Conservation (phyloP, 2,888 invertebrate species). For the Loripinus fragilis region DNA sequence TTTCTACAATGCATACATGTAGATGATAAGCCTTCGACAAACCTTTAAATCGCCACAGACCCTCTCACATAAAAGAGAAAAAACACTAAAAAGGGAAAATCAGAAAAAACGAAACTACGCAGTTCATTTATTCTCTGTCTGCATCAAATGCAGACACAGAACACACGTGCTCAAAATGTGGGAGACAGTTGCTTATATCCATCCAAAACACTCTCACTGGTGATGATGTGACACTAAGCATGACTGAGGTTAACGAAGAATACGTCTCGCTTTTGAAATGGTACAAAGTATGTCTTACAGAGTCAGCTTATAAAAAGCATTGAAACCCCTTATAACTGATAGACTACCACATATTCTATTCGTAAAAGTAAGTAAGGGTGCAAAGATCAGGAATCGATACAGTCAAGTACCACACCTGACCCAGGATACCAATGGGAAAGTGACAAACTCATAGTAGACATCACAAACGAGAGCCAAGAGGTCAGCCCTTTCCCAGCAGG, state of each 20-base stretch:
- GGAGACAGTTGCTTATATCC: not conserved
- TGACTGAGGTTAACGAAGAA: conserved; percentile 23
- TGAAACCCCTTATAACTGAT: conserved; percentile 9
- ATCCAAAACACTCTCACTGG: conserved; percentile 15
- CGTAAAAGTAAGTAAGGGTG: too few relatives aligned
- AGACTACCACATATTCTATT: conserved; percentile 16
- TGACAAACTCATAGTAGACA: too few relatives aligned
- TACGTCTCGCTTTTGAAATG: conserved; percentile 14
- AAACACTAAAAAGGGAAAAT: not conserved
- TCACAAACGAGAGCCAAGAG: too few relatives aligned
- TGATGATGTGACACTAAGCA: conserved; percentile 22
- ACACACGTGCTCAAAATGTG: conserved; percentile 6
- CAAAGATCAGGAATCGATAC: too few relatives aligned
- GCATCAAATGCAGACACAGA: not conserved
- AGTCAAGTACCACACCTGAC: too few relatives aligned
- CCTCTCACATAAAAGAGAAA: too few relatives aligned
- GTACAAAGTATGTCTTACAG: conserved; percentile 1
- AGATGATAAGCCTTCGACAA: too few relatives aligned
- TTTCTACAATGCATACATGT: too few relatives aligned
- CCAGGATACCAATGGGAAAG: too few relatives aligned
- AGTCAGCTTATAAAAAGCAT: not conserved
- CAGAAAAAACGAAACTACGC: conserved; percentile 10
- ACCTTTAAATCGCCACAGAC: too few relatives aligned
- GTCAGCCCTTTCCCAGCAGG: too few relatives aligned
- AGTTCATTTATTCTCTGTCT: not conserved